Percentiles rank a stretch among this genome's conserved stretches.
These are phyloP conservation scores for Pseudochirops cupreus DNA, from an alignment of 2,797 vertebrate species.

Conservation along the genomic window DNA sequence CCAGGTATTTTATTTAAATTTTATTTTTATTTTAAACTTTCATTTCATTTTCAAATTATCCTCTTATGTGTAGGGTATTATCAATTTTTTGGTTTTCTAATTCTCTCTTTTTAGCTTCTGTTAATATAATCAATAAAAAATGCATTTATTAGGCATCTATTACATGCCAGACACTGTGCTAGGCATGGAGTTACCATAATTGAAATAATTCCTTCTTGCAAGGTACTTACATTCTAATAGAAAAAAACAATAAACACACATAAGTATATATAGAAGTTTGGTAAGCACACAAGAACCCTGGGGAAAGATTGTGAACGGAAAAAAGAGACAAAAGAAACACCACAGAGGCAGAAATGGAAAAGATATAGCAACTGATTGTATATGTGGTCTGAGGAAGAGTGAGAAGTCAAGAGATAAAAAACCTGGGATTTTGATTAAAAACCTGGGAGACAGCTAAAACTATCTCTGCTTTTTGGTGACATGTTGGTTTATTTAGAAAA, in stretches of 20 bases:
- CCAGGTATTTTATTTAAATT: neutral
- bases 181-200: neutral
- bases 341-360: neutral
- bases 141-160: neutral
- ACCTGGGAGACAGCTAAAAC: neutral
- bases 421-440: neutral
- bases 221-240: neutral
- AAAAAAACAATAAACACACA: neutral
- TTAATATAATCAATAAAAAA: neutral
- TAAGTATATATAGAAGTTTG: neutral
- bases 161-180: neutral
- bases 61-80: neutral
- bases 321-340: neutral
- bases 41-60: neutral
- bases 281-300: neutral
- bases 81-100: neutral
- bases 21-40: neutral
- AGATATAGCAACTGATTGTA: neutral
- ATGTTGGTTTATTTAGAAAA: neutral
- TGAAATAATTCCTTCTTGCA: neutral
- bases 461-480: neutral
- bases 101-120: neutral
- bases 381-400: neutral
- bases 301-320: neutral
- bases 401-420: neutral